These are phyloP conservation scores for Mycetomoellerius zeteki DNA, from an alignment of 1,140 invertebrate species.

Conservation along the genomic window DNA sequence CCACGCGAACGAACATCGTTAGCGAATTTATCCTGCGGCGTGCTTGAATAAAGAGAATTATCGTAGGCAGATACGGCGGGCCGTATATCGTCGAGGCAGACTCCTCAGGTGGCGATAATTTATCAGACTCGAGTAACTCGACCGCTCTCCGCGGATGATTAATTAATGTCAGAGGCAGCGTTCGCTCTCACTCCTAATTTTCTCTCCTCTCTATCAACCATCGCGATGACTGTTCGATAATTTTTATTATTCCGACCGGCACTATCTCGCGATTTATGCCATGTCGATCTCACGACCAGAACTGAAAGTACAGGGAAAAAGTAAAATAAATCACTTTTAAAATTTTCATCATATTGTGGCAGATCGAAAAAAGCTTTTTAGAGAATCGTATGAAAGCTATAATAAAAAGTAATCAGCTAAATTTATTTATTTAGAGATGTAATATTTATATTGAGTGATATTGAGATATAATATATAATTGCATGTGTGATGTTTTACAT, in stretches of 20 bases:
- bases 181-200: neutral
- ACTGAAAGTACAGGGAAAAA: neutral
- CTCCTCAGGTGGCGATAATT: constrained; percentile 74
- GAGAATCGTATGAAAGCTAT: neutral
- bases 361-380: neutral
- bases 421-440: neutral
- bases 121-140: constrained; percentile 73
- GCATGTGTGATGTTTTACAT: neutral
- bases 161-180: constrained; percentile 72
- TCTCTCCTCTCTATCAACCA: constrained; percentile 42
- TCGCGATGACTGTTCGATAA: constrained; percentile 33
- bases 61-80: constrained; percentile 58
- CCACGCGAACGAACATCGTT: constrained; percentile 48
- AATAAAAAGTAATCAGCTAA: neutral
- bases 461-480: neutral
- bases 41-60: constrained; percentile 36
- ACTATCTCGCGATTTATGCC: constrained; percentile 34
- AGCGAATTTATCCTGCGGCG: constrained; percentile 34
- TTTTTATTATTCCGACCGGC: constrained; percentile 36
- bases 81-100: constrained; percentile 51
- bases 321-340: constrained; percentile 26
- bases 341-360: neutral
- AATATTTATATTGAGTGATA: constrained; percentile 2
- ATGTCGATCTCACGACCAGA: constrained; percentile 26
- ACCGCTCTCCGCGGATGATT: constrained; percentile 61